Conservation (phyloP, 1,140 invertebrate genomes). For the Drosophila navojoa region DNA sequence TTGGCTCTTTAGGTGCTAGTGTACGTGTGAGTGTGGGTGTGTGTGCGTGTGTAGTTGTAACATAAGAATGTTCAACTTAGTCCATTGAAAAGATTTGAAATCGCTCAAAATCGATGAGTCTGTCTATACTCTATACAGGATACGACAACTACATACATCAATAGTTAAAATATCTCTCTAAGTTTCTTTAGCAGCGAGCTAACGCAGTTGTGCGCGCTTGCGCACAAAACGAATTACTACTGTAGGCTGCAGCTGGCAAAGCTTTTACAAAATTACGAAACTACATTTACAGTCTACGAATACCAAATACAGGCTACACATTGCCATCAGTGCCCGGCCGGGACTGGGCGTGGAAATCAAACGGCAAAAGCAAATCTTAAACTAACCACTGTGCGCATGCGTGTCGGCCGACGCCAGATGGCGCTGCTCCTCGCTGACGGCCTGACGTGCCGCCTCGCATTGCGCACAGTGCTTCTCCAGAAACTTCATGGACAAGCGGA, state of each 20-base stretch:
- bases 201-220: constrained; percentile 14
- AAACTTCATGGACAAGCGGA: constrained; percentile 84
- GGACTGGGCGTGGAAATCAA: constrained; percentile 45
- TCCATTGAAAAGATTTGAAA: constrained; percentile 71
- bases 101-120: constrained; percentile 43
- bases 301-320: constrained; percentile 58
- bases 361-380: constrained; percentile 58
- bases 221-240: constrained; percentile 51
- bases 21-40: background rate
- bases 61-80: constrained; percentile 74
- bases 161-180: constrained; percentile 42
- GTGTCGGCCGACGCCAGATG: constrained; percentile 45
- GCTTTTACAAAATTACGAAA: constrained; percentile 81
- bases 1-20: background rate
- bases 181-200: constrained; percentile 13
- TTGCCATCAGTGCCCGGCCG: constrained; percentile 38
- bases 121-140: constrained; percentile 46
- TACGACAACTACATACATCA: constrained; percentile 41
- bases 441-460: constrained; percentile 68
- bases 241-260: constrained; percentile 63
- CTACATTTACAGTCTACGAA: constrained; percentile 67
- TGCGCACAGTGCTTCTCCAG: constrained; percentile 82
- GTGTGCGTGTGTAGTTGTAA: constrained; percentile 35
- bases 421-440: constrained; percentile 63
- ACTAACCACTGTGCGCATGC: constrained; percentile 72